Evolutionary conservation across 2,113 vertebrate species (phyloP).

Genomic region (Lophotis ruficrista): DNA sequence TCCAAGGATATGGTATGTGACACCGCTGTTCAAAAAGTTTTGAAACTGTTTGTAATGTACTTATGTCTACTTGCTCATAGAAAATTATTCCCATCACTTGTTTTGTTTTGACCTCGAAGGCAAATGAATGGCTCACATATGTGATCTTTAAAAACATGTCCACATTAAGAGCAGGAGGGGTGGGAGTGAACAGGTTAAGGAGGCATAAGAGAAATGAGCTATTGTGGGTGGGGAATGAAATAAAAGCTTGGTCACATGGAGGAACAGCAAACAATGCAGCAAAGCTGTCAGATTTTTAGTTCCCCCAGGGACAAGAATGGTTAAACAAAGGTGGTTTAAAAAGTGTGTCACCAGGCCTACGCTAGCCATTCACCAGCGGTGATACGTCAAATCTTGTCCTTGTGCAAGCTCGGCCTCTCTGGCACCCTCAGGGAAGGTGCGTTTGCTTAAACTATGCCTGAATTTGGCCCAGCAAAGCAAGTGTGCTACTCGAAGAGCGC

Average conservation of each 20-base stretch:
- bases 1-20: conserved; percentile 57
- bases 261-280: neutral
- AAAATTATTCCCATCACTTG: conserved; percentile 37
- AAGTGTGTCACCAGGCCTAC: neutral
- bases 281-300: neutral
- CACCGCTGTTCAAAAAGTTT: conserved; percentile 64
- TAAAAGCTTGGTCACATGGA: neutral
- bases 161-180: neutral
- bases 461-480: neutral
- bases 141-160: conserved; percentile 8
- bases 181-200: neutral
- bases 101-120: conserved; percentile 64
- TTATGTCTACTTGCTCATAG: conserved; percentile 48
- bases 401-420: neutral
- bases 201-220: neutral
- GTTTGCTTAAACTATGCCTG: neutral
- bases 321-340: neutral
- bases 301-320: neutral
- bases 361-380: neutral
- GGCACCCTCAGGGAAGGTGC: neutral
- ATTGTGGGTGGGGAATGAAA: neutral
- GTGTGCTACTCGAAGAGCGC: neutral
- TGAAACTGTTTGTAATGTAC: conserved; percentile 46
- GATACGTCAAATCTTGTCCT: neutral
- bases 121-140: neutral